Evolutionary conservation across 2,113 vertebrate species (phyloP), one percentile per base, ranked within the genome.

Genomic region (Gambusia affinis): DNA sequence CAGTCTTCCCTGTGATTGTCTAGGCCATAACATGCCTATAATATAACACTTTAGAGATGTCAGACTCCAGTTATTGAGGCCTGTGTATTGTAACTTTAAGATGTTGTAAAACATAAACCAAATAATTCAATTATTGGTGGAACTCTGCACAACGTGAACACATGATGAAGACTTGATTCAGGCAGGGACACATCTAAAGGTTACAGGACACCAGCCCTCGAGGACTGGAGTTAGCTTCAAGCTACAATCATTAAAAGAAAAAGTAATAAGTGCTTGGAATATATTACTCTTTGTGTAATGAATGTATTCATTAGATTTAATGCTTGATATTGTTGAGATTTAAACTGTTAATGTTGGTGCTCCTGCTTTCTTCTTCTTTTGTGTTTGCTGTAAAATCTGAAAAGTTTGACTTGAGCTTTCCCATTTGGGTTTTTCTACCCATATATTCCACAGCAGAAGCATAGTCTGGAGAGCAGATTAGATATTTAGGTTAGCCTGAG

Each of bases 381-480:
- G 39, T 8, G 19, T 51, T 7, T 54, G 42, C 31, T 44, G 65
- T 54, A 80, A 28, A 33, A 86, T 82, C 30, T 76, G 12, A 78
- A 83, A 79, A 31, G 63, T 80, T 57, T 82, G 84, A 77, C 72
- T 73, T 67, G 24, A 24, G 2, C 67, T 65, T 77, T 79, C 67
- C 73, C 74, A 60, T 69, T 51, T 60, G 80, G 73, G 75, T 35
- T 83, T 67, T 64, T 81, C 71, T 64, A 70, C 72, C 67, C 79
- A 76, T 65, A 27, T 54, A 44, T 75, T 72, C 28, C 60, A 47
- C 67, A 15, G 24, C 0, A 51, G 28, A 14, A 60, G 29, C 33
- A 72, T 63, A 71, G 35, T 60, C 78, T 78, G 68, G 74, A 63
- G 75, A 71, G 72, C 64, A 60, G 67, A 31, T 73, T 19, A 63